A percentile compares a stretch with the other conserved stretches of the same genome.
These are phyloP conservation scores for Distichodus sexfasciatus DNA, from an alignment of 2,797 vertebrate species.

Conservation along the genomic window DNA sequence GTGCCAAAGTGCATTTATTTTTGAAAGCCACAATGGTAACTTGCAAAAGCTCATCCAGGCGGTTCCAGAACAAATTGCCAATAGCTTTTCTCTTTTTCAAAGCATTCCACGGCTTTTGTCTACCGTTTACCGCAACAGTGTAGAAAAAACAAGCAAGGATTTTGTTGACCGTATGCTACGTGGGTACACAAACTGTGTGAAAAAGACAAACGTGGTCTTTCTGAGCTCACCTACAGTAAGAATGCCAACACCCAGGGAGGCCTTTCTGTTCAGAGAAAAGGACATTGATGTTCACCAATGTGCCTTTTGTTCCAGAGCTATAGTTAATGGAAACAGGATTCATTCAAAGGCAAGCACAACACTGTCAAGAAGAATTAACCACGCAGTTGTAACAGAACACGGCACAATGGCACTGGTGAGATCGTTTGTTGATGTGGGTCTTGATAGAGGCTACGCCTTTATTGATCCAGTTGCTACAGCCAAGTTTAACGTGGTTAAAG, in stretches of 20 bases:
- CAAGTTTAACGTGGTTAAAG: not conserved
- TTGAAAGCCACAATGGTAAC: not conserved
- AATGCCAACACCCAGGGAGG: conserved; percentile 8
- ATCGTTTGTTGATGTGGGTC: conserved; percentile 9
- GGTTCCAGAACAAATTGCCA: too few relatives aligned
- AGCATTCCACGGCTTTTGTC: too few relatives aligned
- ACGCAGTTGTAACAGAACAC: not conserved
- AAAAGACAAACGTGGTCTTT: not conserved
- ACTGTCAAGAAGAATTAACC: not conserved
- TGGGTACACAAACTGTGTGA: not conserved
- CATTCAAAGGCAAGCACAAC: conserved; percentile 3
- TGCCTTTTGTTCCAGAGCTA: not conserved
- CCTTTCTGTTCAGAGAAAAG: not conserved
- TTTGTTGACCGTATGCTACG: not conserved
- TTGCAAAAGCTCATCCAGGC: too few relatives aligned
- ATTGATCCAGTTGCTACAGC: conserved; percentile 3
- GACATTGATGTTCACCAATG: not conserved
- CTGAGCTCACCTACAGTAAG: not conserved
- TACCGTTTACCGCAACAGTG: too few relatives aligned
- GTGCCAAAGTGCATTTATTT: not conserved
- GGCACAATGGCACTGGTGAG: conserved; percentile 1
- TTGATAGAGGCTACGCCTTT: not conserved
- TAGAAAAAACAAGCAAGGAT: too few relatives aligned
- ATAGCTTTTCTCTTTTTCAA: too few relatives aligned
- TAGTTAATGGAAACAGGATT: conserved; percentile 5